phyloP scores from a whole-genome alignment of 1,140 invertebrate species.

The Grapholita molesta region DNA sequence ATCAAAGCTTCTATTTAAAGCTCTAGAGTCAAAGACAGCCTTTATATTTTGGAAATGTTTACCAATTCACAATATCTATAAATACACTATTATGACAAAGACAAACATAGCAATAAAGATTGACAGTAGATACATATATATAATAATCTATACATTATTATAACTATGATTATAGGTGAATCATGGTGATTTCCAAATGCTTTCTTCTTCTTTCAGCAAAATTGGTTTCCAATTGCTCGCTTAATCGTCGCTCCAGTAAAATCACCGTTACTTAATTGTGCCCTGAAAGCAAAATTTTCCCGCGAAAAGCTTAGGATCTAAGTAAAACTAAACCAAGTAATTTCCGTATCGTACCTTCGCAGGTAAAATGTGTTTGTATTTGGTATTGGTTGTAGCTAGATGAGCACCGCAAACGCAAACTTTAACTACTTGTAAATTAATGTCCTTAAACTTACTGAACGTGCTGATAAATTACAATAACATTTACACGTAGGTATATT shows the following conservation, averaged over 20 bases:
- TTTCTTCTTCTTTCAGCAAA: neutral
- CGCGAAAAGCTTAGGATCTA: constrained; percentile 7
- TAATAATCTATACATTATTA: too few relatives aligned
- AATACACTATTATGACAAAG: too few relatives aligned
- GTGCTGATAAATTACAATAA: neutral
- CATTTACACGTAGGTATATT: too few relatives aligned
- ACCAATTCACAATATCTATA: too few relatives aligned
- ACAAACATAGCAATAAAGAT: too few relatives aligned
- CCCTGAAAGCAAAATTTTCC: constrained; percentile 8
- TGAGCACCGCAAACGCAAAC: neutral
- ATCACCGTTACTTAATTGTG: neutral
- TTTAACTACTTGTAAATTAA: constrained; percentile 9
- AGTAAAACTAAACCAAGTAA: constrained; percentile 15
- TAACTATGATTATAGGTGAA: too few relatives aligned
- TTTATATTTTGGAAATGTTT: too few relatives aligned
- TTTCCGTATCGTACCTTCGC: constrained; percentile 2
- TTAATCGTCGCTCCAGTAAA: neutral
- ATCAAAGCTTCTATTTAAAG: too few relatives aligned
- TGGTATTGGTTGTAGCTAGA: neutral
- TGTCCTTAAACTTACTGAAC: neutral
- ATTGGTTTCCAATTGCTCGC: neutral
- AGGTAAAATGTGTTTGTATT: constrained; percentile 6
- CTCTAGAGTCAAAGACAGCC: too few relatives aligned
- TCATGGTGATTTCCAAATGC: neutral
- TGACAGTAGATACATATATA: too few relatives aligned